Evolutionary conservation across 1,140 invertebrate species (phyloP), one percentile per base, ranked within the genome.

Genomic region (Homalodisca vitripennis): DNA sequence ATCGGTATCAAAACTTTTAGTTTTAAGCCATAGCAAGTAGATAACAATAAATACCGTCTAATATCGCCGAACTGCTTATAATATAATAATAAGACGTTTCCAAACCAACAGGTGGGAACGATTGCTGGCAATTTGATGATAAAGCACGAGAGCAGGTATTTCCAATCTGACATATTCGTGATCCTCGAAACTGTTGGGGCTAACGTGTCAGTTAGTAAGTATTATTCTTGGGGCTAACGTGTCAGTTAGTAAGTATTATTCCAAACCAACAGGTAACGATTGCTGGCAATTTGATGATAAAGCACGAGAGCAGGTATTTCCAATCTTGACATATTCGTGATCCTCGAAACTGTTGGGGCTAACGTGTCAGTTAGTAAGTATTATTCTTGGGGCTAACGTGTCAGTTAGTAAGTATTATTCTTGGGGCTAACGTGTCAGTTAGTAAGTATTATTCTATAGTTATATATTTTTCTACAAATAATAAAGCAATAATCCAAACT

Each of bases 71-170:
- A n/a, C n/a, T n/a, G n/a, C n/a, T n/a, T n/a, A n/a, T n/a, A n/a
- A n/a, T n/a, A n/a, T n/a, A n/a, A n/a, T n/a, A n/a, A n/a, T n/a
- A n/a, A n/a, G n/a, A n/a, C 34, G 17, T 41, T 10, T 17, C 34
- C 34, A 41, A 41, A 41, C 6, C 34, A 41, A 41, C 75, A 91
- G 88, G 84, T 87, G 70, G 90, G 87, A 48, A 88, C 87, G 3
- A 77, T 93, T 71, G 92, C 89, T 34, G 92, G 92, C 31, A 94
- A 94, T 75, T 78, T 94, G 55, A 88, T 89, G 80, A 84, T 92
- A 69, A 94, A 93, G 78, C 85, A 92, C 71, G 74, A 78, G 3
- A 82, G 89, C 72, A 80, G 79, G 1, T 85, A 89, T 69, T 93
- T 93, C 76, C 88, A 88, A 1, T 94, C 92, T 0, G 92, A 94